These are phyloP conservation scores for Mastomys coucha DNA, from an alignment of 2,113 vertebrate species.

Conservation along the genomic window DNA sequence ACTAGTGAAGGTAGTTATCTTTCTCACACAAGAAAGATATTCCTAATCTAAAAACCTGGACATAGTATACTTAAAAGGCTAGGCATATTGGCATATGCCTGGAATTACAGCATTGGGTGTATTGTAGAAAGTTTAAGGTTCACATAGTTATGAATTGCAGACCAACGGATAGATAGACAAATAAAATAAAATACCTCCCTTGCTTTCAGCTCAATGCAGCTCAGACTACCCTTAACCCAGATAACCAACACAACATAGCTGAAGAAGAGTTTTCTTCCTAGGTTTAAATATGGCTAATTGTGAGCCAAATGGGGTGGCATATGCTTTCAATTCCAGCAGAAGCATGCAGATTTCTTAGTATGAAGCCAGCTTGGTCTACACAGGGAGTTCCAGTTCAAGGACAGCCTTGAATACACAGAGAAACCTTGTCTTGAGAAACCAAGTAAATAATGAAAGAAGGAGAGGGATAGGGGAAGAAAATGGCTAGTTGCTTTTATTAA, in stretches of 20 bases:
- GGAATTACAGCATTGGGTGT: background rate
- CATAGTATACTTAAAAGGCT: too few relatives aligned
- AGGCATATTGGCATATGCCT: background rate
- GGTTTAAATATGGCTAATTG: background rate
- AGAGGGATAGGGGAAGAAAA: background rate
- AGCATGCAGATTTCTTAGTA: background rate
- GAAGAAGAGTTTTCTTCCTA: background rate
- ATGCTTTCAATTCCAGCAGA: background rate
- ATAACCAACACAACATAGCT: background rate
- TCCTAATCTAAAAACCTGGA: background rate
- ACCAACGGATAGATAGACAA: background rate
- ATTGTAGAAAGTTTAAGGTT: background rate
- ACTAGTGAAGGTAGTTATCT: background rate
- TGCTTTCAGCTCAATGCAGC: background rate
- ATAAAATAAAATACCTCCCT: background rate
- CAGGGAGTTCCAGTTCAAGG: background rate
- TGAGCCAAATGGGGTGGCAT: background rate
- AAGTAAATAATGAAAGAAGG: background rate
- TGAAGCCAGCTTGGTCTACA: too few relatives aligned
- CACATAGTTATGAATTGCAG: background rate
- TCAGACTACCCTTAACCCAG: background rate
- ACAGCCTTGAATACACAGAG: background rate
- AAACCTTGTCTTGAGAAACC: background rate
- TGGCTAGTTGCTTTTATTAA: background rate
- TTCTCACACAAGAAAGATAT: background rate